phyloP scores from a whole-genome alignment of 2,888 invertebrate species.

The Tineola bisselliella region DNA sequence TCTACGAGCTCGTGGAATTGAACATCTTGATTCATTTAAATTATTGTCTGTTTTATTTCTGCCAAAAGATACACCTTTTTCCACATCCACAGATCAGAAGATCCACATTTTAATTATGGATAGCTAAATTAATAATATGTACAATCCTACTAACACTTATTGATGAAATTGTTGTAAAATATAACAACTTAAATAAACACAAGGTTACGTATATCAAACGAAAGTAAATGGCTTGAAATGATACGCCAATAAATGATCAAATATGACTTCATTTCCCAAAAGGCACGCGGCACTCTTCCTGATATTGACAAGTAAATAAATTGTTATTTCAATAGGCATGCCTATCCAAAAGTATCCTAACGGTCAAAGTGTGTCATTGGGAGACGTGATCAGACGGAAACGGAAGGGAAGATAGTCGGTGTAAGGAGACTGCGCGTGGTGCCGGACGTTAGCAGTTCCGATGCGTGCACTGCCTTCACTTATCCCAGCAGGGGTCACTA shows the following conservation, averaged over 20 bases:
- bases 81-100: no score
- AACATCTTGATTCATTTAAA: not conserved
- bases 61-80: not conserved
- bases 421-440: slow-evolving; percentile 56
- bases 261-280: slow-evolving; percentile 9
- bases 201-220: not conserved
- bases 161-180: not conserved
- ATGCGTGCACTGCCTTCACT: slow-evolving; percentile 52
- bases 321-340: slow-evolving; percentile 22
- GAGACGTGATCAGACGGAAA: slow-evolving; percentile 46
- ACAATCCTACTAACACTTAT: not conserved
- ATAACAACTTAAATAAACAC: not conserved
- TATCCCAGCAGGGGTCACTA: slow-evolving; percentile 52
- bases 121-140: not conserved
- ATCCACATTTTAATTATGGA: not conserved
- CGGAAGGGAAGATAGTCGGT: slow-evolving; percentile 52
- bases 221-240: slow-evolving; percentile 10
- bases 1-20: not conserved
- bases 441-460: slow-evolving; percentile 58
- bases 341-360: slow-evolving; percentile 38
- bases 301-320: slow-evolving; percentile 64
- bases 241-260: slow-evolving; percentile 6
- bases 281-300: slow-evolving; percentile 58
- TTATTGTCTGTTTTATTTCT: not conserved
- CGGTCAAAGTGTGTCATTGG: slow-evolving; percentile 13